Percentiles rank a stretch among this genome's conserved stretches.
Evolutionary conservation across 2,888 invertebrate genomes (phyloP).

Genomic region (Hydroisotoma schaefferi): DNA sequence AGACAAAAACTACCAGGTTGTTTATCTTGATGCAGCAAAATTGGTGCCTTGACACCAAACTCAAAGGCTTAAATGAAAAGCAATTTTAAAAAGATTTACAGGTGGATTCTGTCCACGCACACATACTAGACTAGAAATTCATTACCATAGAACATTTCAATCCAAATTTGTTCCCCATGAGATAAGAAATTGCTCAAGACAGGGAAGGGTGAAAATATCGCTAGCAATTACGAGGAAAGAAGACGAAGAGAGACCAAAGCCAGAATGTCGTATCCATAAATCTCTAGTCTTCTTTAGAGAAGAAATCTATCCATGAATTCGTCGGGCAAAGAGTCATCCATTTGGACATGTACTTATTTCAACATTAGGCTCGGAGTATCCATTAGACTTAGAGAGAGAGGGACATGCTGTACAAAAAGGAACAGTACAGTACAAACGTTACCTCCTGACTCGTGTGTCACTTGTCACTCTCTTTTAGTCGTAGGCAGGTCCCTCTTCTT

Average conservation of each 20-base stretch:
- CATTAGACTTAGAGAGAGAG: constrained; percentile 7
- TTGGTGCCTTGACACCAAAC: too few relatives aligned
- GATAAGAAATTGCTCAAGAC: constrained; percentile 15
- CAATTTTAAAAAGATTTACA: constrained; percentile 14
- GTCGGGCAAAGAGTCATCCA: background rate
- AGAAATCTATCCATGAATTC: background rate
- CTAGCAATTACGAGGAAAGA: constrained; percentile 14
- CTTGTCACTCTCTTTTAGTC: constrained; percentile 8
- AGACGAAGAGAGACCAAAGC: constrained; percentile 2
- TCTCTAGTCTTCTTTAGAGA: constrained; percentile 7
- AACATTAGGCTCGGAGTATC: background rate
- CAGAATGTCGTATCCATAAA: constrained; percentile 14
- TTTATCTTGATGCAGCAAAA: too few relatives aligned
- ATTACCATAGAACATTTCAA: constrained; percentile 13
- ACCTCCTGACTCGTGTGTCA: constrained; percentile 8
- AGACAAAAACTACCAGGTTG: too few relatives aligned
- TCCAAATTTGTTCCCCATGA: constrained; percentile 9
- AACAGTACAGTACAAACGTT: too few relatives aligned
- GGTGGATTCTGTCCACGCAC: constrained; percentile 1
- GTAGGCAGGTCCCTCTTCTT: too few relatives aligned
- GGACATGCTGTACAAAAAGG: background rate
- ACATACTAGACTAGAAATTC: constrained; percentile 2
- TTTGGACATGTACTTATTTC: constrained; percentile 3
- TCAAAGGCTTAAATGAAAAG: too few relatives aligned
- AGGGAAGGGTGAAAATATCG: constrained; percentile 10